These are phyloP conservation scores for Sebastes fasciatus DNA, from an alignment of 2,113 vertebrate genomes.

Conservation along the genomic window DNA sequence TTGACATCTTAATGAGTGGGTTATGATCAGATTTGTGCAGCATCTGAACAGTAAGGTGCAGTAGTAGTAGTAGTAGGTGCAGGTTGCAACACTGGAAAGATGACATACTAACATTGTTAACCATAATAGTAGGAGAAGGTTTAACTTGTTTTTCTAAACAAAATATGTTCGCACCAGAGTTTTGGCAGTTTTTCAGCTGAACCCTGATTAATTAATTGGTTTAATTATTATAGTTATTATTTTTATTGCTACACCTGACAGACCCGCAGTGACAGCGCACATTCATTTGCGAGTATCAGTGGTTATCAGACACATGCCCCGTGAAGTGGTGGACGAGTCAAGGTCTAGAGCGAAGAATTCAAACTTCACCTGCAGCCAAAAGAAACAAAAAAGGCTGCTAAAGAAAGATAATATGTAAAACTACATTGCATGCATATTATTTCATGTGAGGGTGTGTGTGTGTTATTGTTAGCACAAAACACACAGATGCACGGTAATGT, in stretches of 20 bases:
- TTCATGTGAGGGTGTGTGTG: background rate
- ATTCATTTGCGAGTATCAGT: background rate
- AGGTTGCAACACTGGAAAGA: background rate
- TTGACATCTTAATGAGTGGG: background rate
- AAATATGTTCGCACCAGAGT: background rate
- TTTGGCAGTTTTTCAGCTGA: background rate
- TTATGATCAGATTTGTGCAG: background rate
- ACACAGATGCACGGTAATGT: background rate
- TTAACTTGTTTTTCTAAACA: background rate
- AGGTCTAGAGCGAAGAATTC: slow-evolving; percentile 53
- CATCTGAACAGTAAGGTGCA: background rate
- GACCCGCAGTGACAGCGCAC: too few relatives aligned
- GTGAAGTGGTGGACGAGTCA: slow-evolving; percentile 23
- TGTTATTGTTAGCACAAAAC: background rate
- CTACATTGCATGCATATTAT: background rate
- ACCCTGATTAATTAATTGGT: background rate
- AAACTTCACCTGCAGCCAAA: slow-evolving; percentile 22
- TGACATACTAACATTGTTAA: background rate
- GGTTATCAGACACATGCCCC: slow-evolving; percentile 55
- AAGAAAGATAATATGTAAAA: background rate
- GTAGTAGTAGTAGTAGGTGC: background rate
- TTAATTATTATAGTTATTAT: background rate
- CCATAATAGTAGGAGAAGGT: background rate
- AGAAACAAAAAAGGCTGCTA: slow-evolving; percentile 5
- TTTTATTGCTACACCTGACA: background rate